phyloP scores from a whole-genome alignment of 2,113 vertebrate genomes.

The Trematocara marginatum region DNA sequence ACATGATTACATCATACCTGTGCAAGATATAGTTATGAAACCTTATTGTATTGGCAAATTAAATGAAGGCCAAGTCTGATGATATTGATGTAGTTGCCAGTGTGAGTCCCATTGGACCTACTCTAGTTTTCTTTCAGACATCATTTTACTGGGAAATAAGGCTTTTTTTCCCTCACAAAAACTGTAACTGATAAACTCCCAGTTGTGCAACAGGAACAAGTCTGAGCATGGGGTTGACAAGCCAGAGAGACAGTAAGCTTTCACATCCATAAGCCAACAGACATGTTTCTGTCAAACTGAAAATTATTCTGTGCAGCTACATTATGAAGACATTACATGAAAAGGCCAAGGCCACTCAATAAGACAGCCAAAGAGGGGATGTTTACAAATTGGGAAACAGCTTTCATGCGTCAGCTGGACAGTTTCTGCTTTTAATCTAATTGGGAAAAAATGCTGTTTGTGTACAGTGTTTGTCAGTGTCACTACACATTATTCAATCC shows the following conservation, averaged over 20 bases:
- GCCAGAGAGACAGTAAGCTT: not conserved
- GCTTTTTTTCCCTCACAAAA: rapidly evolving
- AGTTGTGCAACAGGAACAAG: not conserved
- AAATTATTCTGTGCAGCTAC: not conserved
- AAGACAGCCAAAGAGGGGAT: not conserved
- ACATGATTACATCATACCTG: not conserved
- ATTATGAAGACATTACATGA: not conserved
- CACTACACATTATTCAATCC: not conserved
- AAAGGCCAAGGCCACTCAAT: not conserved
- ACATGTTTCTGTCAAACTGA: not conserved
- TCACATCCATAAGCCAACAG: not conserved
- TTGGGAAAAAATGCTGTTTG: not conserved
- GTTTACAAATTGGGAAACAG: not conserved
- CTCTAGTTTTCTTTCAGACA: not conserved
- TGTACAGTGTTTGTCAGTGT: not conserved
- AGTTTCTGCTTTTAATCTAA: not conserved
- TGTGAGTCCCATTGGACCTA: not conserved
- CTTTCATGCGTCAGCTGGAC: not conserved
- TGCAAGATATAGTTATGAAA: not conserved
- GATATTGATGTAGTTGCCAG: not conserved
- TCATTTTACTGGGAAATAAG: not conserved
- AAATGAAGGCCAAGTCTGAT: not conserved
- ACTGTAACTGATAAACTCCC: not conserved
- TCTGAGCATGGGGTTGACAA: not conserved
- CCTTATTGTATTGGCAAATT: not conserved